These are phyloP conservation scores for Timema cristinae DNA, from an alignment of 2,888 invertebrate genomes.

Conservation along the genomic window DNA sequence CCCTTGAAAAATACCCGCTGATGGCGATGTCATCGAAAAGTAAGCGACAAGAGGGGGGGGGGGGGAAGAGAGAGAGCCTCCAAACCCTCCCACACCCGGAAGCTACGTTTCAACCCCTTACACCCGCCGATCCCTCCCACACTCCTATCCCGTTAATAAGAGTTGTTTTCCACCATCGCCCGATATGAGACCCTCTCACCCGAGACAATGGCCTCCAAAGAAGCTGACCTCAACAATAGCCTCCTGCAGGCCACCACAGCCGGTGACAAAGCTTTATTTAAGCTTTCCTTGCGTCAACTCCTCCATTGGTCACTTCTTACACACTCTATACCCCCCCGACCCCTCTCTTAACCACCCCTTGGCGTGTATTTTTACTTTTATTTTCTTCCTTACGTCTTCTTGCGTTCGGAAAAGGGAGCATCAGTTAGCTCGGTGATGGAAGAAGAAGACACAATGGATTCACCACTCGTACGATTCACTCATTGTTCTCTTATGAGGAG, in stretches of 20 bases:
- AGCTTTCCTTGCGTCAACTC: not conserved
- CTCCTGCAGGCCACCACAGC: not conserved
- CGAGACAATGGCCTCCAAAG: not conserved
- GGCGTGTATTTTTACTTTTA: conserved; percentile 3
- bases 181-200: not conserved
- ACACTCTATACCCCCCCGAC: not conserved
- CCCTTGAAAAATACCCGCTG: too few species aligned
- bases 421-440: too few species aligned
- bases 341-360: not conserved
- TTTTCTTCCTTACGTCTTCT: not conserved
- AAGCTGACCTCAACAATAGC: conserved; percentile 16
- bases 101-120: too few species aligned
- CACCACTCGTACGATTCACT: too few species aligned
- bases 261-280: conserved; percentile 17
- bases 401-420: too few species aligned
- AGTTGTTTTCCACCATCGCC: too few species aligned
- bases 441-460: too few species aligned
- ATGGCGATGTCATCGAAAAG: too few species aligned
- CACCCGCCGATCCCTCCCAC: too few species aligned
- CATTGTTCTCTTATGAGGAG: too few species aligned
- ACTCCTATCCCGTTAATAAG: too few species aligned
- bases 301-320: not conserved
- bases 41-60: not conserved
- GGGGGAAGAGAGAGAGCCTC: conserved; percentile 6
- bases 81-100: not conserved